Evolutionary conservation across 1,140 invertebrate species (phyloP), one percentile per base, ranked within the genome.

Genomic region (Drosophila athabasca): DNA sequence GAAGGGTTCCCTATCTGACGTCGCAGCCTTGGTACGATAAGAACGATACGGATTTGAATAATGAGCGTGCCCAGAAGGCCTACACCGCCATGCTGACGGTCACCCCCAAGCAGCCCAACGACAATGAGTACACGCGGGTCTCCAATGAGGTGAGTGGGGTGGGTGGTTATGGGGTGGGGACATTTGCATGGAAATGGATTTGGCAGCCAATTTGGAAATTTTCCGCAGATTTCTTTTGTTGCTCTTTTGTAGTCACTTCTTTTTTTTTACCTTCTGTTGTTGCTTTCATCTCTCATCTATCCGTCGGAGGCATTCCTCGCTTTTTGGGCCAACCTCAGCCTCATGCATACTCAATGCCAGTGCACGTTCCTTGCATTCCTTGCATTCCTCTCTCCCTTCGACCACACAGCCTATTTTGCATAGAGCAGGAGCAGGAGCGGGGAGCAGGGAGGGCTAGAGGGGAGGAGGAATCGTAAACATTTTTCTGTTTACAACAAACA

Each of bases 11-110:
- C 15, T 87, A 90, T 60, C 71, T 87, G 57, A 80, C 80, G 15
- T 84, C 87, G 35, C 93, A 95, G 70, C 97, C 97, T 0, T 99
- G 98, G 98, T 95, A 95, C 77, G 94, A 96, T 57, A 93, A 94
- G 69, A 94, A 94, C 31, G 98, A 98, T 87, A 95, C 95, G 0
- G 92, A 94, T 0, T 96, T 96, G 62, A 94, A 95, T 44, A 99
- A 99, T 91, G 94, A 95, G 72, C 94, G 95, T 70, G 98, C 98
- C 0, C 94, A 94, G 89, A 95, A 96, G 84, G 98, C 98, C 0
- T 99, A 97, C 92, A 95, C 96, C 67, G 95, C 97, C 0, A 92
- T 99, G 52, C 93, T 99, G 50, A 99, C 96, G 0, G 96, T 99
- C n/a, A 98, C 97, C 0, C 93, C 93, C 31, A 93, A 93, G 39